These are phyloP conservation scores for Hyperoplus immaculatus DNA, from an alignment of 2,797 vertebrate species.

Conservation along the genomic window DNA sequence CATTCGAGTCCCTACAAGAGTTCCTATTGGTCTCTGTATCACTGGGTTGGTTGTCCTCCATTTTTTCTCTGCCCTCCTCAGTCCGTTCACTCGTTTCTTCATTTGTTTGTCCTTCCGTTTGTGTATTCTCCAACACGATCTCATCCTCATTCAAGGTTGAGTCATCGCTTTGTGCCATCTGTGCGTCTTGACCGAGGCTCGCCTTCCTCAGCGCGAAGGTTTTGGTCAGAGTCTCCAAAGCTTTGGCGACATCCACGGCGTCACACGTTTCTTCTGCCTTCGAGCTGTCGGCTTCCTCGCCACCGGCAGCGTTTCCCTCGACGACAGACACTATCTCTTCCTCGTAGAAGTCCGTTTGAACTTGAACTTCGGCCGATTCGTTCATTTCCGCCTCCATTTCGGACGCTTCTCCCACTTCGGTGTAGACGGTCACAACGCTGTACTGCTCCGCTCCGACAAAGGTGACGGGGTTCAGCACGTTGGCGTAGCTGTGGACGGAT, in stretches of 20 bases:
- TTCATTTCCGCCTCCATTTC: conserved; percentile 56
- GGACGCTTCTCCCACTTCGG: conserved; percentile 77
- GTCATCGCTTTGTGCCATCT: conserved; percentile 20
- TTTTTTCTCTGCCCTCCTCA: conserved; percentile 10
- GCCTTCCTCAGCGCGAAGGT: conserved; percentile 70
- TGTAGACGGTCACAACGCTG: conserved; percentile 81
- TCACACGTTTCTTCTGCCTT: conserved; percentile 51
- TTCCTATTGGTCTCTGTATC: neutral
- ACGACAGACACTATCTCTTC: conserved; percentile 63
- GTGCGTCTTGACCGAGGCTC: conserved; percentile 46
- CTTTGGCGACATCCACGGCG: conserved; percentile 56
- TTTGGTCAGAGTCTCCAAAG: conserved; percentile 74
- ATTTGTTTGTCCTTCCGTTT: conserved; percentile 5
- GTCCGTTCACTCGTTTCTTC: conserved; percentile 39
- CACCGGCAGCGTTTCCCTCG: neutral
- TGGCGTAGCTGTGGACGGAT: conserved; percentile 64
- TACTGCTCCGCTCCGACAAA: conserved; percentile 72
- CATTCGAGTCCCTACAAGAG: neutral
- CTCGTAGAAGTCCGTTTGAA: conserved; percentile 66
- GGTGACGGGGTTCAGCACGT: conserved; percentile 70
- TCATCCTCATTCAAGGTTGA: conserved; percentile 17
- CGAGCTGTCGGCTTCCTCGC: conserved; percentile 30
- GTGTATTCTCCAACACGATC: conserved; percentile 10
- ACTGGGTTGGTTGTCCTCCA: conserved; percentile 3
- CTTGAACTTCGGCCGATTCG: conserved; percentile 53